Conservation (phyloP, 1,140 invertebrate genomes). For the Ladona fulva region DNA sequence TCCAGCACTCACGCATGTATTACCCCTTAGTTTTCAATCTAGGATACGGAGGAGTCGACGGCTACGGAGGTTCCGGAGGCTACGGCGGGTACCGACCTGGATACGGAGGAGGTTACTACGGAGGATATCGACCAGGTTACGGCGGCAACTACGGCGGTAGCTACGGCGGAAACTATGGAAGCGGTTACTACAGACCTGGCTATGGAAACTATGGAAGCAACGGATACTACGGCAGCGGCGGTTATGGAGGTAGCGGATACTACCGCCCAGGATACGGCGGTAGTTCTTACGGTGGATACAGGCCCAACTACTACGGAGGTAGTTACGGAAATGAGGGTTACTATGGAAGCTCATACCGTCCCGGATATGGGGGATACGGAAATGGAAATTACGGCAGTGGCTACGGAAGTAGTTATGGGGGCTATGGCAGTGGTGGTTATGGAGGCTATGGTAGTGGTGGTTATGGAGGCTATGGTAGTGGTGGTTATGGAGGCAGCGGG, state of each 20-base stretch:
- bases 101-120: background rate
- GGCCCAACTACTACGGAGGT: background rate
- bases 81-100: background rate
- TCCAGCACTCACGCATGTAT: background rate
- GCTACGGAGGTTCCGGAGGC: background rate
- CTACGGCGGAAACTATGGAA: background rate
- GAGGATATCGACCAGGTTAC: background rate
- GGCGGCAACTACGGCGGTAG: background rate
- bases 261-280: background rate
- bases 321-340: background rate
- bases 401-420: background rate
- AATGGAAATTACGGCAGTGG: background rate
- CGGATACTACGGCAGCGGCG: background rate
- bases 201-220: background rate
- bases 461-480: background rate
- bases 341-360: background rate
- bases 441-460: background rate
- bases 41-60: background rate
- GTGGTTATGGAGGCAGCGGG: background rate
- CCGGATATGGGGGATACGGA: background rate
- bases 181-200: background rate
- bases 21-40: constrained; percentile 6
- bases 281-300: background rate
- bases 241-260: background rate
- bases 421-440: background rate